Percentiles rank a stretch among this genome's conserved stretches.
Evolutionary conservation across 2,888 invertebrate genomes (phyloP).

Genomic region (Eupithecia vulgata): DNA sequence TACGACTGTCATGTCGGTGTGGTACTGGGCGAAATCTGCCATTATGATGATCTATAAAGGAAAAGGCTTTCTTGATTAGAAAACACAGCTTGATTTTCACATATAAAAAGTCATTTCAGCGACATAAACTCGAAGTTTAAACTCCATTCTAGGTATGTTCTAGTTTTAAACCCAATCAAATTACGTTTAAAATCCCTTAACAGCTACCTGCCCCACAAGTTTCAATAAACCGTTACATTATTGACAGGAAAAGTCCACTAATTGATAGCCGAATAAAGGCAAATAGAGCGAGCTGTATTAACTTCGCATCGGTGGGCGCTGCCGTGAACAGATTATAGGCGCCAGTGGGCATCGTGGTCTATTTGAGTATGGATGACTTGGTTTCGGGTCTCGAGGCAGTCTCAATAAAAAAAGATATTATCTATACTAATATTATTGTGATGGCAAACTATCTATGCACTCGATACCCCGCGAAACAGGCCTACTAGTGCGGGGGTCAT

Average conservation of each 20-base stretch:
- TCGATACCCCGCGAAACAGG: too few species aligned
- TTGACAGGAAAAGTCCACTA: conserved; percentile 20
- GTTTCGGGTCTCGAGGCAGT: neutral
- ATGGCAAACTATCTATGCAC: too few species aligned
- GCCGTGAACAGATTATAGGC: conserved; percentile 4
- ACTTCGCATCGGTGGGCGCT: neutral
- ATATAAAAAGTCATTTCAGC: too few species aligned
- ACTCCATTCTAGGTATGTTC: too few species aligned
- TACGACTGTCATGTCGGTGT: too few species aligned
- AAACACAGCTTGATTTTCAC: too few species aligned
- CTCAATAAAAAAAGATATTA: neutral
- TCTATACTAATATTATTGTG: too few species aligned
- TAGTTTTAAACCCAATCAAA: neutral
- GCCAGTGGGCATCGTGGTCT: neutral
- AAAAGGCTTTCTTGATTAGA: too few species aligned
- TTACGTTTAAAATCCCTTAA: neutral
- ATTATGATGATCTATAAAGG: too few species aligned
- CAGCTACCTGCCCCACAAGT: neutral
- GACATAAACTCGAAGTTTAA: too few species aligned
- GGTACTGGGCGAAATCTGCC: too few species aligned
- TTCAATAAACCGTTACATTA: conserved; percentile 20
- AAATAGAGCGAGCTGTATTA: conserved; percentile 39
- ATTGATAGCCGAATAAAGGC: conserved; percentile 24
- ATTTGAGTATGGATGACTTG: neutral
- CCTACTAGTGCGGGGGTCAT: too few species aligned